These are phyloP conservation scores for Luffia ferchaultella DNA, from an alignment of 2,888 invertebrate genomes.

Conservation along the genomic window DNA sequence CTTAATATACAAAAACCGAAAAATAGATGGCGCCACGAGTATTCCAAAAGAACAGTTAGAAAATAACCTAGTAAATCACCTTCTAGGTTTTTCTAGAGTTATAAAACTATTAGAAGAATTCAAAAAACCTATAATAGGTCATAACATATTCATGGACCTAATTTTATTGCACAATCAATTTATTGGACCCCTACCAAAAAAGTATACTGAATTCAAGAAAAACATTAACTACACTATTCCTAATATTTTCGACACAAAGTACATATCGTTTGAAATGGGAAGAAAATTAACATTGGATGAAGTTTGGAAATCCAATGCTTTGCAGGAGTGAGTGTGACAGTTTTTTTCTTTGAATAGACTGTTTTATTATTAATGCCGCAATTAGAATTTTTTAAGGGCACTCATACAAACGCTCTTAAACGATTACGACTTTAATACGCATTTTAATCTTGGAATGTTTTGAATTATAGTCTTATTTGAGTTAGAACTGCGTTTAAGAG, in stretches of 20 bases:
- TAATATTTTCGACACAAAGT: constrained; percentile 76
- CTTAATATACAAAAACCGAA: constrained; percentile 42
- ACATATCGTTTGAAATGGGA: constrained; percentile 66
- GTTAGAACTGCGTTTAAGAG: too few species aligned
- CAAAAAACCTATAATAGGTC: constrained; percentile 78
- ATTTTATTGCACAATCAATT: constrained; percentile 77
- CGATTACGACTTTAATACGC: too few species aligned
- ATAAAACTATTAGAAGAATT: constrained; percentile 65
- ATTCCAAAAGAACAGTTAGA: constrained; percentile 45
- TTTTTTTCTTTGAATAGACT: constrained; percentile 8
- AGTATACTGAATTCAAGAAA: constrained; percentile 71
- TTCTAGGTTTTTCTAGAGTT: constrained; percentile 73
- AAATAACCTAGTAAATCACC: constrained; percentile 50
- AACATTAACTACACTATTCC: constrained; percentile 71
- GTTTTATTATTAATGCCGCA: too few species aligned
- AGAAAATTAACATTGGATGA: constrained; percentile 47
- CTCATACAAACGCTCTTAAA: too few species aligned
- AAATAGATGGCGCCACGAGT: constrained; percentile 40
- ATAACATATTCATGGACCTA: constrained; percentile 77
- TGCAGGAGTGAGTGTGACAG: constrained; percentile 47
- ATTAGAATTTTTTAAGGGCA: too few species aligned
- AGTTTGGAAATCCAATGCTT: constrained; percentile 56
- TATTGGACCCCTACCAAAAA: constrained; percentile 71
- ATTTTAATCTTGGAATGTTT: too few species aligned
- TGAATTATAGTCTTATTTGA: too few species aligned